phyloP scores from a whole-genome alignment of 2,113 vertebrate genomes.

The Ictalurus punctatus region DNA sequence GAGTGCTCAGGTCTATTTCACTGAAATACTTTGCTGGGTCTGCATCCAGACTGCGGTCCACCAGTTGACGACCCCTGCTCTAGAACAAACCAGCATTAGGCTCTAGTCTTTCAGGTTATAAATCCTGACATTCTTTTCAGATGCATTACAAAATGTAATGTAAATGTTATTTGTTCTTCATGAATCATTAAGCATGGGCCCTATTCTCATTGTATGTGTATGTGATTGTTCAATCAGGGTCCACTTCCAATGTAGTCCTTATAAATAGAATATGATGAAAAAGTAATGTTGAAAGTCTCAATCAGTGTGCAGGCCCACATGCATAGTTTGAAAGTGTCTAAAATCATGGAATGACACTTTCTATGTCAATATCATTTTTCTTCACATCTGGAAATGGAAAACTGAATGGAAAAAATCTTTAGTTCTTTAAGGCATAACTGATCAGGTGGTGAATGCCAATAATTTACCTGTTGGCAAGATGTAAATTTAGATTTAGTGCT shows the following conservation, averaged over 20 bases:
- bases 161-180: conserved; percentile 14
- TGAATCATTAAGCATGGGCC: background rate
- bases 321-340: background rate
- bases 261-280: background rate
- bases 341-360: conserved; percentile 10
- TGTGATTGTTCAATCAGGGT: conserved; percentile 3
- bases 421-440: background rate
- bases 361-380: background rate
- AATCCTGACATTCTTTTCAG: conserved; percentile 7
- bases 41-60: background rate
- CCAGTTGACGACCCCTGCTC: background rate
- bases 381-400: background rate
- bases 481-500: background rate
- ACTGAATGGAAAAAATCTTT: background rate
- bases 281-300: background rate
- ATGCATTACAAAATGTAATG: conserved; percentile 14
- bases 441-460: background rate
- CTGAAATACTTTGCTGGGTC: conserved; percentile 1
- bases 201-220: background rate
- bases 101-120: conserved; percentile 10
- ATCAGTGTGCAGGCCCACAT: background rate
- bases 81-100: background rate
- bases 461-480: background rate
- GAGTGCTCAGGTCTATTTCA: background rate
- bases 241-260: background rate